Base-by-base conservation (phyloP, 2,113 vertebrate species). In the Apeltes quadracus region DNA sequence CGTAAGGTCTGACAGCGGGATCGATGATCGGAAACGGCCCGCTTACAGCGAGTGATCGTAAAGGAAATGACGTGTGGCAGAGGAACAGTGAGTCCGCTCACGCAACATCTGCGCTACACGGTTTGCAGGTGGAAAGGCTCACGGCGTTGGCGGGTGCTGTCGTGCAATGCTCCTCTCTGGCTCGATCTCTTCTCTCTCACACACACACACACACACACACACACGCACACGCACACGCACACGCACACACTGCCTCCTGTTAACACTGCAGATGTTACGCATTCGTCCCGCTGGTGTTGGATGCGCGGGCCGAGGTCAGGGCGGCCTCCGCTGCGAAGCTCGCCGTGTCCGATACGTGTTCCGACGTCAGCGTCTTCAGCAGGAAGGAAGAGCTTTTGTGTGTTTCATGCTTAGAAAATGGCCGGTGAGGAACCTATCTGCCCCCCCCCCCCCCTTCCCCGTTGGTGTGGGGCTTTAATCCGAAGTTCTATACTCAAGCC, bases 231-330 rank as follows among this genome's bases (percentile, higher is more conserved):
- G 32, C 53, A 36, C 20, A 14, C 66, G 32, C 62, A 61, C 51
- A 38, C 32, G 38, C 57, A 38, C 61, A 70, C 54, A 62, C 81
- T 70, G 62, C 43, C 51, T 72, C 75, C 74, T 32, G 57, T 84
- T 83, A 82, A 61, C 14, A 0, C 54, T 16, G 66, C 86, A 91
- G 75, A 87, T 91, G 89, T 84, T 86, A 27, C 13, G 3, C 76
- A 74, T 90, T 90, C 78, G 87, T 91, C 89, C 86, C 81, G 41
- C 70, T 61, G 29, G 29, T 2, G 29, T 5, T 29, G 5, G 5
- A 29, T 29, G 29, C 29, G 29, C 29, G 29, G 29, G 2, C 29
- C 29, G 29, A 29, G 29, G 29, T 29, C 29, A 29, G 5, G 29
- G 29, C 29, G 29, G 29, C 2, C 29, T 29, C 29, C 29, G 29